A percentile compares a stretch with the other conserved stretches of the same genome.
phyloP scores from a whole-genome alignment of 2,113 vertebrate species.

The Ivindomyrus marchei region DNA sequence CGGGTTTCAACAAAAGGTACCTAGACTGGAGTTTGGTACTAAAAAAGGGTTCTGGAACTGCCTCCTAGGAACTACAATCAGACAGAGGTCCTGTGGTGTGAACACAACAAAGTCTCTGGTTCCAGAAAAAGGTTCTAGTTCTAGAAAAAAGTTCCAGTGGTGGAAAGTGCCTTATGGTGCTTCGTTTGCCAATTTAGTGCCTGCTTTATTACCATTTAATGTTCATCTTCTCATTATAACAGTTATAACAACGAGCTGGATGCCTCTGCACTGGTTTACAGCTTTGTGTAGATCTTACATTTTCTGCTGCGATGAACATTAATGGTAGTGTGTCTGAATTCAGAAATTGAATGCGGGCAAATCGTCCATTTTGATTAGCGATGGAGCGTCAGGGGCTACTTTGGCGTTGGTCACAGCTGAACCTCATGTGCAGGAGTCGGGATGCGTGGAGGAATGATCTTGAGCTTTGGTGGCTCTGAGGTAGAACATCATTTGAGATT shows the following conservation, averaged over 20 bases:
- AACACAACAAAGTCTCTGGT: not conserved
- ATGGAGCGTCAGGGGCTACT: not conserved
- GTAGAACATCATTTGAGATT: not conserved
- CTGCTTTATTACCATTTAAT: slow-evolving; percentile 1
- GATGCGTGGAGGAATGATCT: not conserved
- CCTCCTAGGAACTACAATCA: not conserved
- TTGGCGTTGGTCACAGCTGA: not conserved
- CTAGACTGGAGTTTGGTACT: not conserved
- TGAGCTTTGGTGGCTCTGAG: not conserved
- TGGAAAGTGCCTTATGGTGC: not conserved
- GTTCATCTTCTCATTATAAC: not conserved
- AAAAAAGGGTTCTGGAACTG: not conserved
- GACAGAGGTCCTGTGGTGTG: not conserved
- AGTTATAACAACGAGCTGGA: not conserved
- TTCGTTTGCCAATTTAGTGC: not conserved
- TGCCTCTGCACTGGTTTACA: not conserved
- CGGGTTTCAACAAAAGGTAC: not conserved
- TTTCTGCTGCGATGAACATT: not conserved
- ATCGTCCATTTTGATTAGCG: not conserved
- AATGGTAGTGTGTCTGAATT: not conserved
- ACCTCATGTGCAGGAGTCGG: not conserved
- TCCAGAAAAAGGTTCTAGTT: not conserved
- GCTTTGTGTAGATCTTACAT: not conserved
- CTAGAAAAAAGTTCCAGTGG: not conserved
- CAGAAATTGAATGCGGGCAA: not conserved